Evolutionary conservation across 2,888 invertebrate species (phyloP).

Genomic region (Drosophila niveifrons): DNA sequence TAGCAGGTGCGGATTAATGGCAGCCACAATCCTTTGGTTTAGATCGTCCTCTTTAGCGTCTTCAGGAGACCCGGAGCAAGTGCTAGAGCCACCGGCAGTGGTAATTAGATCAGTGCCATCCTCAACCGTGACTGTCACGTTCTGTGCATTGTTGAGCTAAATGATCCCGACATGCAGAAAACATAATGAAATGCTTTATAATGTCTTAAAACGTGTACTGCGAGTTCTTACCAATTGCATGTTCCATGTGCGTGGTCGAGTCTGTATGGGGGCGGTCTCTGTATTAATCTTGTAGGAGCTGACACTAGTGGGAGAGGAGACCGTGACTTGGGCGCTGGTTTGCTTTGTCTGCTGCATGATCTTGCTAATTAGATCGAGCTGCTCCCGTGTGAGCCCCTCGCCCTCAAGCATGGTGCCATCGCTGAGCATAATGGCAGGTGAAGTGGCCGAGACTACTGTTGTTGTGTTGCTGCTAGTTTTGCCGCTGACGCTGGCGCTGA

Average conservation of each 20-base stretch:
- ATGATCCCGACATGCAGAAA: not conserved
- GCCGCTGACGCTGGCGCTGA: not conserved
- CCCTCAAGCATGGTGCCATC: slow-evolving; percentile 86
- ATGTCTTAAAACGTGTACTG: not conserved
- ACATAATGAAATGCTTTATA: not conserved
- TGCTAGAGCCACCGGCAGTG: slow-evolving; percentile 58
- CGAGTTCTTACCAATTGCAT: slow-evolving; percentile 86
- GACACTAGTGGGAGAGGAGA: slow-evolving; percentile 84
- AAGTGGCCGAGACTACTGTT: slow-evolving; percentile 42
- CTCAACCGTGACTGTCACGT: slow-evolving; percentile 82
- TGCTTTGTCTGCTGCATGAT: slow-evolving; percentile 92
- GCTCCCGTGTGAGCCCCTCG: slow-evolving; percentile 90
- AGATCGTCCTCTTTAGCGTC: slow-evolving; percentile 75
- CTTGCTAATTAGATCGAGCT: slow-evolving; percentile 91
- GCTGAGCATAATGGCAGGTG: slow-evolving; percentile 81
- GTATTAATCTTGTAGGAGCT: slow-evolving; percentile 83
- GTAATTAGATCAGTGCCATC: slow-evolving; percentile 75
- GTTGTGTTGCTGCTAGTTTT: not conserved
- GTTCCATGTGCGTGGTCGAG: slow-evolving; percentile 87
- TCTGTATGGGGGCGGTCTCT: slow-evolving; percentile 55
- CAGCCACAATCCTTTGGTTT: slow-evolving; percentile 76
- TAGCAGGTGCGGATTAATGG: slow-evolving; percentile 83
- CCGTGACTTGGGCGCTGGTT: slow-evolving; percentile 86
- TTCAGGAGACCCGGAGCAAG: slow-evolving; percentile 67
- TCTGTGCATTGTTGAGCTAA: slow-evolving; percentile 79